Evolutionary conservation across 2,113 vertebrate genomes (phyloP).

Genomic region (Channa argus): DNA sequence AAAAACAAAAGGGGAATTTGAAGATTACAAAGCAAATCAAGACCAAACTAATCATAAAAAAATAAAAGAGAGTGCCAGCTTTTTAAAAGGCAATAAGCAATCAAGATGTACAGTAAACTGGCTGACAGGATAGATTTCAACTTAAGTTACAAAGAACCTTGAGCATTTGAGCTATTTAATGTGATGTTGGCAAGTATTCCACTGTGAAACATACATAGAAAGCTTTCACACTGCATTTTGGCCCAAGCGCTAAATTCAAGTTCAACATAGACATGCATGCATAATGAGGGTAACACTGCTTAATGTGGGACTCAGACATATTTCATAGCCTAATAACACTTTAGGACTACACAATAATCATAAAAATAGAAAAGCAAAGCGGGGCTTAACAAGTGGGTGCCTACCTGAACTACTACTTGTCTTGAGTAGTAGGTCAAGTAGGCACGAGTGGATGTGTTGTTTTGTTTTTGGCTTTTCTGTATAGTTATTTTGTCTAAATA

Average conservation of each 20-base stretch:
- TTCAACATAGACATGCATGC: background rate
- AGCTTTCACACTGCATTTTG: conserved; percentile 33
- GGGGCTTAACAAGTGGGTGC: background rate
- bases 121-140: conserved; percentile 22
- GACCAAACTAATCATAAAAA: conserved; percentile 7
- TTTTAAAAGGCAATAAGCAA: conserved; percentile 12
- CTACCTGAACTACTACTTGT: too few species aligned
- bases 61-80: conserved; percentile 12
- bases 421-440: too few species aligned
- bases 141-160: conserved; percentile 31
- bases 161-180: conserved; percentile 44
- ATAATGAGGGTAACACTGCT: background rate
- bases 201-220: conserved; percentile 32
- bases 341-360: background rate
- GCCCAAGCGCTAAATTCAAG: background rate
- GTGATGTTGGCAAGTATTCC: conserved; percentile 24
- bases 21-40: conserved; percentile 34
- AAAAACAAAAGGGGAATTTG: conserved; percentile 25
- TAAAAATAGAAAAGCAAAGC: background rate
- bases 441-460: too few species aligned
- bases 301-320: background rate
- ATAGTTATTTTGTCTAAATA: conserved; percentile 1
- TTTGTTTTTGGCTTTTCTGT: background rate
- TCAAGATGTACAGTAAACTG: conserved; percentile 30
- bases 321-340: background rate